Conservation (phyloP, 1,140 invertebrate species). For the Cepaea nemoralis region DNA sequence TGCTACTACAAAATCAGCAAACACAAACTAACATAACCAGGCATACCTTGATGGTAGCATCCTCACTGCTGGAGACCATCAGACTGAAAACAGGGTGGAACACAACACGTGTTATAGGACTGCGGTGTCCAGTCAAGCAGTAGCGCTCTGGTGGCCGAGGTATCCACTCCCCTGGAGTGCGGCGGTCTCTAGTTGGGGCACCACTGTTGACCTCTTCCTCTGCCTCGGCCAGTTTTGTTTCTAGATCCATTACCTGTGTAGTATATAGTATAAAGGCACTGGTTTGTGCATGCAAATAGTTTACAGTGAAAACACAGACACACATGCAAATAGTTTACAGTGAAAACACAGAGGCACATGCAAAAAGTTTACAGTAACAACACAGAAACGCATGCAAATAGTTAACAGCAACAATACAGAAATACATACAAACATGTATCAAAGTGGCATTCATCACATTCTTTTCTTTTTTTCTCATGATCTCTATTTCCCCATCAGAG, state of each 20-base stretch:
- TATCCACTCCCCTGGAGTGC: constrained; percentile 96
- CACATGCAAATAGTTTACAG: too few species aligned
- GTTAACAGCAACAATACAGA: too few species aligned
- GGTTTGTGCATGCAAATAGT: background rate
- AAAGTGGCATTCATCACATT: too few species aligned
- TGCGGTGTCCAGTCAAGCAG: constrained; percentile 88
- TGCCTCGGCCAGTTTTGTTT: constrained; percentile 94
- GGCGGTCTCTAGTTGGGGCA: constrained; percentile 92
- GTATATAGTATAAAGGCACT: too few species aligned
- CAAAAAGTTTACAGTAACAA: background rate
- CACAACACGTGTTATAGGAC: constrained; percentile 87
- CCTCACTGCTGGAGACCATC: constrained; percentile 95
- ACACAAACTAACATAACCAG: too few species aligned
- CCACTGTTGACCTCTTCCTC: constrained; percentile 89
- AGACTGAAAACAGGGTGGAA: constrained; percentile 97
- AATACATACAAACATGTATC: too few species aligned
- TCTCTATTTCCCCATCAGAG: too few species aligned
- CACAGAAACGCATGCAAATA: background rate
- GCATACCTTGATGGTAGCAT: constrained; percentile 92
- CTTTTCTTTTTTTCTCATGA: too few species aligned
- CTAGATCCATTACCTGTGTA: constrained; percentile 92
- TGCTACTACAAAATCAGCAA: too few species aligned
- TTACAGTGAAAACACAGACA: too few species aligned
- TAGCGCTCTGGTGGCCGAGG: constrained; percentile 97
- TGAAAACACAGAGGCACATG: background rate